Evolutionary conservation across 2,888 invertebrate genomes (phyloP).

Genomic region (Cephus sareptanus): DNA sequence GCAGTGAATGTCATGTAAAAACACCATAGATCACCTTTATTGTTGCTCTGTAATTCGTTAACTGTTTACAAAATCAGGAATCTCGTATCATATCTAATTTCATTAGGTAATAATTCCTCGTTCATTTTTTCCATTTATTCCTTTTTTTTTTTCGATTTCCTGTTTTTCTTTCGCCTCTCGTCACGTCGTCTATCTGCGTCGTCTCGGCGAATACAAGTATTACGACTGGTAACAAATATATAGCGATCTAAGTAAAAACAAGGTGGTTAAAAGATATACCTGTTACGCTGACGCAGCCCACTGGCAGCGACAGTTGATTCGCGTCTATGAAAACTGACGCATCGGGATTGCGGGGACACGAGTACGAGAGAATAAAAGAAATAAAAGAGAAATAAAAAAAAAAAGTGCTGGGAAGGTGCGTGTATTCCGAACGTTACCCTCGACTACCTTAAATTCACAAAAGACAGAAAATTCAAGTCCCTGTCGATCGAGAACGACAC

Average conservation of each 20-base stretch:
- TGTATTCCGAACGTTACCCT: background rate
- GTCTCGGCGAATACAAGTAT: background rate
- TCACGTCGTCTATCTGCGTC: background rate
- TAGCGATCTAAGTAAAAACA: background rate
- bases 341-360: background rate
- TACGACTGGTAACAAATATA: background rate
- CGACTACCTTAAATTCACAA: background rate
- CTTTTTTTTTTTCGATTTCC: background rate
- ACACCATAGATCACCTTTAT: slow-evolving; percentile 42
- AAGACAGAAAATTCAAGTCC: background rate
- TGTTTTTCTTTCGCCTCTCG: background rate
- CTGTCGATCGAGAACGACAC: background rate
- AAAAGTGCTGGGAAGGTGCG: background rate
- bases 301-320: background rate
- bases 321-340: background rate
- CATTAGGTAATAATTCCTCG: slow-evolving; percentile 2
- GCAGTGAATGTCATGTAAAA: background rate
- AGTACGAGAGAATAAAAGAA: background rate
- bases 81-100: slow-evolving; percentile 30
- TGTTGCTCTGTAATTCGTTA: slow-evolving; percentile 45
- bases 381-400: background rate
- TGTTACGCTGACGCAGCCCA: background rate
- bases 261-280: background rate
- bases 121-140: background rate
- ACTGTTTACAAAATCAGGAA: slow-evolving; percentile 56